These are phyloP conservation scores for Lycia hirtaria DNA, from an alignment of 2,888 invertebrate genomes.

Conservation along the genomic window DNA sequence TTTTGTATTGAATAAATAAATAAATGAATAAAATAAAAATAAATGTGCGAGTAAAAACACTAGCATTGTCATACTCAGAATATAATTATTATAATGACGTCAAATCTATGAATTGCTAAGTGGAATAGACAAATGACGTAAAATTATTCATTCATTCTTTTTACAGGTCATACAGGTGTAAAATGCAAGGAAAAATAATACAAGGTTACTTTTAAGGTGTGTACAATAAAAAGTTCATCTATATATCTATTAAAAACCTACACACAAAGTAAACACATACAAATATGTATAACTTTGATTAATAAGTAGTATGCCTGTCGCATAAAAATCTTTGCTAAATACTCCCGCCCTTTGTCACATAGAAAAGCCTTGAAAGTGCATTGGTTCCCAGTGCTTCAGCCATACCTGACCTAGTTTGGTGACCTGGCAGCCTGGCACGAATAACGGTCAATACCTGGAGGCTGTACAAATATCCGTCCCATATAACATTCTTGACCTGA, in stretches of 20 bases:
- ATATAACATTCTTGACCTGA: not conserved
- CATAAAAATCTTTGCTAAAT: not conserved
- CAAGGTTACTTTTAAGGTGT: too few species aligned
- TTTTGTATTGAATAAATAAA: too few species aligned
- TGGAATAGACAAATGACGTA: constrained; percentile 2
- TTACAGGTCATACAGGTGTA: too few species aligned
- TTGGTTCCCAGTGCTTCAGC: constrained; percentile 15
- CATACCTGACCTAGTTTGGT: constrained; percentile 51
- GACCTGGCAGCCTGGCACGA: constrained; percentile 57
- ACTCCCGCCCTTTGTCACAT: not conserved
- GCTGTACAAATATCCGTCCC: constrained; percentile 2
- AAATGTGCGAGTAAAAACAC: too few species aligned
- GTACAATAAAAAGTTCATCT: too few species aligned
- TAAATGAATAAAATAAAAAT: too few species aligned
- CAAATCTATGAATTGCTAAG: not conserved
- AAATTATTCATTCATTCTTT: not conserved
- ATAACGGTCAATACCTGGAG: constrained; percentile 51
- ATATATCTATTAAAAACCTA: too few species aligned
- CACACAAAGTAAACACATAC: too few species aligned
- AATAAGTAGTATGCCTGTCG: too few species aligned
- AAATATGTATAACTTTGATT: too few species aligned
- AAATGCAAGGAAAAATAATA: too few species aligned
- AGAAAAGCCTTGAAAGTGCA: constrained; percentile 24
- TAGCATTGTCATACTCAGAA: too few species aligned
- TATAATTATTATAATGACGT: not conserved